phyloP scores from a whole-genome alignment of 1,140 invertebrate genomes.

The Drosophila auraria region DNA sequence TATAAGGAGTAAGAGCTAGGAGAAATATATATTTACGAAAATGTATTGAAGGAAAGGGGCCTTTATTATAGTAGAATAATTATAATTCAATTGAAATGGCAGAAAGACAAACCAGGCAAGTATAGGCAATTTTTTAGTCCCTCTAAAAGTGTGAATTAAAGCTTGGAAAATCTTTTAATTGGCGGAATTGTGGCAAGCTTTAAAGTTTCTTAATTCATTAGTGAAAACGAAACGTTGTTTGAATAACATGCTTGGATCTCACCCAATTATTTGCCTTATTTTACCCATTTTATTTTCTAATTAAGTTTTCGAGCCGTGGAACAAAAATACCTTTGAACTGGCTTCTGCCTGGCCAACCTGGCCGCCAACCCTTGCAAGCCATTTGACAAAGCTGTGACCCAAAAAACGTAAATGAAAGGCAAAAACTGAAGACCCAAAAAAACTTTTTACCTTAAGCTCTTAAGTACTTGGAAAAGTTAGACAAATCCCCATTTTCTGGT shows the following conservation, averaged over 20 bases:
- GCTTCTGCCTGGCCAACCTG: conserved; percentile 18
- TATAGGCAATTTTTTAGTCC: neutral
- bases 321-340: conserved; percentile 25
- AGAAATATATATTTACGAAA: neutral
- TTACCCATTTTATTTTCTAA: conserved; percentile 39
- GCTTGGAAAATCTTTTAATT: neutral
- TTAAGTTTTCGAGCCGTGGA: conserved; percentile 28
- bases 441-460: conserved; percentile 71
- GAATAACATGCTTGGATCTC: neutral
- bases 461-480: conserved; percentile 73
- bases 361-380: conserved; percentile 36
- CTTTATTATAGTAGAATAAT: neutral
- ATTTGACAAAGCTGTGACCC: conserved; percentile 53
- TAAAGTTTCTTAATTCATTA: conserved; percentile 6
- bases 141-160: too few species aligned
- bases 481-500: conserved; percentile 36
- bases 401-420: conserved; percentile 29
- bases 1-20: conserved; percentile 1
- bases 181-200: neutral
- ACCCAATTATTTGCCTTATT: conserved; percentile 25
- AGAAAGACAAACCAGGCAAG: too few species aligned
- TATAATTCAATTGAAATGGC: neutral
- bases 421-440: conserved; percentile 47
- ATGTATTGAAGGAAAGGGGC: too few species aligned
- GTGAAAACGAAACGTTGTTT: conserved; percentile 4